Evolutionary conservation across 2,888 invertebrate genomes (phyloP).

Genomic region (Phytoseiulus persimilis): DNA sequence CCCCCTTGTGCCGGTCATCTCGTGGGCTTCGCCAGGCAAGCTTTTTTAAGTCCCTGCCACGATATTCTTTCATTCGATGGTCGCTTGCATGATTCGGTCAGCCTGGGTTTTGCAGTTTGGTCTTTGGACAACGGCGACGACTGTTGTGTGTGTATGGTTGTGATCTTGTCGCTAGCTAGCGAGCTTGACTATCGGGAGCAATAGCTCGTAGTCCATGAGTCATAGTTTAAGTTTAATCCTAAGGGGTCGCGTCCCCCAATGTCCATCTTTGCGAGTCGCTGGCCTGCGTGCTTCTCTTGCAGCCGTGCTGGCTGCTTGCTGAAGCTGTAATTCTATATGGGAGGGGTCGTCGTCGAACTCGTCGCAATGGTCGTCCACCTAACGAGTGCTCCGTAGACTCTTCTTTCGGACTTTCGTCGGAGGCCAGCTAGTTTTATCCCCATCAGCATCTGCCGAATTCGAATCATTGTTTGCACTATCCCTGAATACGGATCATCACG

Average conservation of each 20-base stretch:
- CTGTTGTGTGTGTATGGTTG: not conserved
- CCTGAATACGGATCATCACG: not conserved
- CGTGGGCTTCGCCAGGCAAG: not conserved
- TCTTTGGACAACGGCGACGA: not conserved
- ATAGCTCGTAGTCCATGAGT: not conserved
- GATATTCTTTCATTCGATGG: not conserved
- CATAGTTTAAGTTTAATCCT: slow-evolving; percentile 5
- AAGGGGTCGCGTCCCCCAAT: not conserved
- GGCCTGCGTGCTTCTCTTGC: not conserved
- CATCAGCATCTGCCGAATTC: not conserved
- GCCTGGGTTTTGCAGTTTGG: not conserved
- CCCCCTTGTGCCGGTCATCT: not conserved
- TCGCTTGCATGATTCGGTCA: not conserved
- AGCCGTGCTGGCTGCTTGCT: not conserved
- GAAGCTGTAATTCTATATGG: slow-evolving; percentile 5
- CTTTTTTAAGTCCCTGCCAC: not conserved
- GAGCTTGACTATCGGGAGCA: not conserved
- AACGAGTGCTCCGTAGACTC: not conserved
- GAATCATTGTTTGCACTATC: not conserved
- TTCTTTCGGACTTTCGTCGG: not conserved
- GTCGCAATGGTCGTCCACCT: not conserved
- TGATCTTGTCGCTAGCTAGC: not conserved
- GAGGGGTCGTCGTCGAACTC: slow-evolving; percentile 5
- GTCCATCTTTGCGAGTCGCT: not conserved
- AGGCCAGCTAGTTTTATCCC: not conserved